Percentiles rank a stretch among this genome's conserved stretches.
These are phyloP conservation scores for Standfussiana lucernea DNA, from an alignment of 2,888 invertebrate genomes.

Conservation along the genomic window DNA sequence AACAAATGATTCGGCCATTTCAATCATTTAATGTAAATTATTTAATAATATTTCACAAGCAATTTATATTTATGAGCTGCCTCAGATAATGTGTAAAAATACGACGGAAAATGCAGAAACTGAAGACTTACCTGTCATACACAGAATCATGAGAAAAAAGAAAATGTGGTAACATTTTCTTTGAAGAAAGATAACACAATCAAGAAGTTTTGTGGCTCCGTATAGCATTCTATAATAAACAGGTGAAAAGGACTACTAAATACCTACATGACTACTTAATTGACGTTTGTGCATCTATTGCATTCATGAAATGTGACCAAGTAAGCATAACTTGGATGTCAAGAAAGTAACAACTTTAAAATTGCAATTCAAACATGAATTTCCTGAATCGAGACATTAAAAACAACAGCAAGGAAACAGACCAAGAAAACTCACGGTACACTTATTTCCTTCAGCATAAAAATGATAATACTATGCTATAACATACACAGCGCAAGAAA, in stretches of 20 bases:
- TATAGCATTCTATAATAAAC: neutral
- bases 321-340: neutral
- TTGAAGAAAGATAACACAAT: constrained; percentile 1
- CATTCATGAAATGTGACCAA: neutral
- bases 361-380: constrained; percentile 5
- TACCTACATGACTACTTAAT: neutral
- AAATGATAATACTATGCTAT: constrained; percentile 41
- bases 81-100: constrained; percentile 11
- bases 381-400: neutral
- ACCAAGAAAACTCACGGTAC: constrained; percentile 15
- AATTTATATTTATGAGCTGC: constrained; percentile 34
- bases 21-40: constrained; percentile 46
- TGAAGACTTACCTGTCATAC: constrained; percentile 4
- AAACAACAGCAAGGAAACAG: constrained; percentile 16
- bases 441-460: constrained; percentile 39
- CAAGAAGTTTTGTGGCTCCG: neutral
- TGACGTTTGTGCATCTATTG: neutral
- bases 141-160: constrained; percentile 13
- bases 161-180: constrained; percentile 5
- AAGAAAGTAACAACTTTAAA: neutral
- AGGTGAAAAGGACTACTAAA: neutral
- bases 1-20: constrained; percentile 37
- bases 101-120: constrained; percentile 4
- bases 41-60: constrained; percentile 27
- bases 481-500: constrained; percentile 48